Percentiles rank a stretch among this genome's conserved stretches.
phyloP scores from a whole-genome alignment of 2,888 invertebrate species.

The Ashinkailepas kermadecensis region DNA sequence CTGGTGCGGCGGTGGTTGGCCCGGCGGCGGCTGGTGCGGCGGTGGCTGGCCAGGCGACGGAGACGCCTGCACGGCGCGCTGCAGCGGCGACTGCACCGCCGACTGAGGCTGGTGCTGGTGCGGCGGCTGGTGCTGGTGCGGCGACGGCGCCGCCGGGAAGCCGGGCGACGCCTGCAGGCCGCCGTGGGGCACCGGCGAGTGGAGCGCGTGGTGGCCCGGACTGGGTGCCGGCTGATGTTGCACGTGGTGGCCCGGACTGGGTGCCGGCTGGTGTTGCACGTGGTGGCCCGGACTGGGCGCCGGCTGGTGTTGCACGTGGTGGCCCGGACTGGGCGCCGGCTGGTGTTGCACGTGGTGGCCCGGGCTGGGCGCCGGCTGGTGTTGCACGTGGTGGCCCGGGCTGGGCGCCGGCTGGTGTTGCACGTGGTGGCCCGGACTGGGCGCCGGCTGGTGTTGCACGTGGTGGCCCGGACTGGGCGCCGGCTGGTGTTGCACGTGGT shows the following conservation, averaged over 20 bases:
- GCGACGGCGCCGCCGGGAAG: conserved; percentile 26
- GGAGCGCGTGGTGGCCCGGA: conserved; percentile 23
- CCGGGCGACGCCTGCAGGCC: conserved; percentile 23
- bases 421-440: conserved; percentile 27
- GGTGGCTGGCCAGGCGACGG: neutral
- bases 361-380: conserved; percentile 8
- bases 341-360: conserved; percentile 28
- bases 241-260: conserved; percentile 28
- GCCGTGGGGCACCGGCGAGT: conserved; percentile 27
- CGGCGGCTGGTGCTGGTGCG: neutral
- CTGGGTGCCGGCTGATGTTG: conserved; percentile 31
- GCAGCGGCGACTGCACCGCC: conserved; percentile 20
- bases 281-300: conserved; percentile 27
- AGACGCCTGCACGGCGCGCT: neutral
- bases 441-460: conserved; percentile 33
- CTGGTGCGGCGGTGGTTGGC: neutral
- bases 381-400: conserved; percentile 28
- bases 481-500: conserved; percentile 28
- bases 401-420: conserved; percentile 29
- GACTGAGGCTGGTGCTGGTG: neutral
- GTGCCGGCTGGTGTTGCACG: conserved; percentile 30
- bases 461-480: conserved; percentile 32
- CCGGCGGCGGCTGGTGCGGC: neutral
- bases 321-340: no score
- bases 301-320: conserved; percentile 28